Percentiles rank a stretch among this genome's conserved stretches.
Conservation (phyloP, 2,113 vertebrate species). For the Pogonocichla stellata region DNA sequence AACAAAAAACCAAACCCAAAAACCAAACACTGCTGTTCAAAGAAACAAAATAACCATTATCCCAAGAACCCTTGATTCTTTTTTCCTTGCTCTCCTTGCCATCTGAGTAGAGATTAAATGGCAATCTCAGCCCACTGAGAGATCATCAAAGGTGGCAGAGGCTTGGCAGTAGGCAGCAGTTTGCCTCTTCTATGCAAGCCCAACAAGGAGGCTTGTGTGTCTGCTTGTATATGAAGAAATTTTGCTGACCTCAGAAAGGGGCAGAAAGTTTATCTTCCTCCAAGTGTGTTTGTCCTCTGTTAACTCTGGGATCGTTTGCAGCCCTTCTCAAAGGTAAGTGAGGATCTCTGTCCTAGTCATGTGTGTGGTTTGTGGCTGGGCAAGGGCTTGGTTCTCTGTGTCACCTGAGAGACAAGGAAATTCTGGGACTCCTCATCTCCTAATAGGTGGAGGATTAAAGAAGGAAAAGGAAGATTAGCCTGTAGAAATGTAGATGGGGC, state of each 20-base stretch:
- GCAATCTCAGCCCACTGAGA: neutral
- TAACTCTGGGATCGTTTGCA: neutral
- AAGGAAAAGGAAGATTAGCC: neutral
- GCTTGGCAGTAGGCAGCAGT: neutral
- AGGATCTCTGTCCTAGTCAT: neutral
- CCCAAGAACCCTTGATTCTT: neutral
- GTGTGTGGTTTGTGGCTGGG: neutral
- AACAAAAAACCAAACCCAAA: neutral
- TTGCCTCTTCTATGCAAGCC: neutral
- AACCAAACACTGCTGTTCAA: neutral
- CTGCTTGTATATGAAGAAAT: neutral
- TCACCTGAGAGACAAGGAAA: neutral
- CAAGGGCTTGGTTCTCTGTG: neutral
- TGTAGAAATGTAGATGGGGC: neutral
- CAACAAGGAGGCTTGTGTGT: neutral
- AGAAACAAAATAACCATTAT: neutral
- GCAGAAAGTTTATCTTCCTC: neutral
- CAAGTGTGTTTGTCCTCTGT: neutral
- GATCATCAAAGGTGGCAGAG: neutral
- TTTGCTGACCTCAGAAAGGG: neutral
- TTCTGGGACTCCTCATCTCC: neutral
- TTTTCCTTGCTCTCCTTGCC: neutral
- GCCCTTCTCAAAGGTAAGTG: neutral
- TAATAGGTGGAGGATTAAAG: neutral
- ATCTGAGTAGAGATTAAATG: neutral